A percentile compares a stretch with the other conserved stretches of the same genome.
Conservation (phyloP, 2,113 vertebrate species). For the Nestor notabilis region DNA sequence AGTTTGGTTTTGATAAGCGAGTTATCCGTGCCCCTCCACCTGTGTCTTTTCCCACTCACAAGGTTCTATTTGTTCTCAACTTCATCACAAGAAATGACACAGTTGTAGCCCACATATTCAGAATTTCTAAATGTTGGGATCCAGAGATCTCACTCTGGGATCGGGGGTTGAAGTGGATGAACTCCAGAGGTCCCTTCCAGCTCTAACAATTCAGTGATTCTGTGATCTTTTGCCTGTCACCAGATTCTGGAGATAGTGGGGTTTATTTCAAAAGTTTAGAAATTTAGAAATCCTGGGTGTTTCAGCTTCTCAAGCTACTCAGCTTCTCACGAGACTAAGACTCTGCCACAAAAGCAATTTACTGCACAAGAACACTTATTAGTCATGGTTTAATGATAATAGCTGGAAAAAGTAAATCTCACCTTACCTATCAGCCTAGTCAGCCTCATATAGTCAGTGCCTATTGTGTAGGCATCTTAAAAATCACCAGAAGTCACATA, state of each 20-base stretch:
- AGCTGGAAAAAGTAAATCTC: neutral
- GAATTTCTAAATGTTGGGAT: neutral
- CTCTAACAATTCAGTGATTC: neutral
- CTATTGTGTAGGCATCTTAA: fast-evolving
- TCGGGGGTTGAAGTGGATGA: neutral
- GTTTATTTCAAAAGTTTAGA: neutral
- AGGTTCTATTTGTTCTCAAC: neutral
- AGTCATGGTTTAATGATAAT: neutral
- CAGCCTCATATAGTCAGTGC: neutral
- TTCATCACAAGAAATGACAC: neutral
- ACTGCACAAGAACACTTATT: neutral
- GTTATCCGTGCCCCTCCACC: fast-evolving
- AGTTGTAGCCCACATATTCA: neutral
- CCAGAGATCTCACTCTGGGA: neutral
- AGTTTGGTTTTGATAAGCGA: neutral
- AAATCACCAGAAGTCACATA: neutral
- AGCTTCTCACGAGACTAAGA: neutral
- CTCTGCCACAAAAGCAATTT: neutral
- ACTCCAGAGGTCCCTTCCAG: neutral
- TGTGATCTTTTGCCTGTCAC: neutral
- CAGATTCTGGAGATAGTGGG: neutral
- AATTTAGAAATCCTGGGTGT: neutral
- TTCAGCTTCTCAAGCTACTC: neutral
- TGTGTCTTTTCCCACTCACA: neutral
- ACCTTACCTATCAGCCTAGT: neutral